These are phyloP conservation scores for Microcebus ravelobensis DNA, from an alignment of 2,113 vertebrate genomes.

Conservation along the genomic window DNA sequence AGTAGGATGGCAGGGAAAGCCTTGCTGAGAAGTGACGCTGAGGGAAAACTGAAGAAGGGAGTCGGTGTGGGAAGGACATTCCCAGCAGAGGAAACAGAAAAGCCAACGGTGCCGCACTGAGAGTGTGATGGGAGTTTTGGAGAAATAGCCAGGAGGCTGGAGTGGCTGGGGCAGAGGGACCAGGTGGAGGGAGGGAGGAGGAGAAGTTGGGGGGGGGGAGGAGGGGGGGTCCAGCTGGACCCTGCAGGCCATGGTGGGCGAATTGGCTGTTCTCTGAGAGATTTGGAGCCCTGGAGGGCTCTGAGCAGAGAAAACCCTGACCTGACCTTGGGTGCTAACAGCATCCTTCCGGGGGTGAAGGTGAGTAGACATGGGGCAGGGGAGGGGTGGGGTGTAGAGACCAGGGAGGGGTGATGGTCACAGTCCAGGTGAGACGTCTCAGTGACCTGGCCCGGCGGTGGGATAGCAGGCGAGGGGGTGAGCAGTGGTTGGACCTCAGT, in stretches of 20 bases:
- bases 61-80: neutral
- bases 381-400: neutral
- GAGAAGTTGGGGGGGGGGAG: neutral
- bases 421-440: neutral
- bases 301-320: neutral
- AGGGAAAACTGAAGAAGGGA: neutral
- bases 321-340: no score
- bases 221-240: neutral
- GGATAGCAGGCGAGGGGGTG: no score
- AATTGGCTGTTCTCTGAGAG: neutral
- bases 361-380: neutral
- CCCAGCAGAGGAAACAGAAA: neutral
- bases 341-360: neutral
- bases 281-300: neutral
- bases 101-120: neutral
- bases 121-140: neutral
- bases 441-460: neutral
- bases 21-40: neutral
- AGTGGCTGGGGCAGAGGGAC: neutral
- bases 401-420: neutral
- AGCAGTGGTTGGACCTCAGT: no score
- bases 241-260: neutral
- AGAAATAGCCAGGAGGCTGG: neutral
- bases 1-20: neutral
- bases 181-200: neutral